These are phyloP conservation scores for Adoxophyes honmai DNA, from an alignment of 1,140 invertebrate genomes.

Conservation along the genomic window DNA sequence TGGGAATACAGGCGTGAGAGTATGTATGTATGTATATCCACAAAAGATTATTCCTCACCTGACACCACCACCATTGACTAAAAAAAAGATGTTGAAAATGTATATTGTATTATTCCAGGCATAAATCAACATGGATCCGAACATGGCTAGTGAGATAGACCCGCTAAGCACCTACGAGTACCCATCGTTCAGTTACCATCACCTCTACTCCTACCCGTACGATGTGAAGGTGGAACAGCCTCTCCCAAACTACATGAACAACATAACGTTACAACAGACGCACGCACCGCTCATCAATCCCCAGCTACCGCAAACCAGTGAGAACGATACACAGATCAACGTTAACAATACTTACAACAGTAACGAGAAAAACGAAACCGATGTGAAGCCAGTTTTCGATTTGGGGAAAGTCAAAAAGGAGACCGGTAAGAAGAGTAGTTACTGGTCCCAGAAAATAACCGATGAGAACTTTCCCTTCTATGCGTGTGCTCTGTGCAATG, in stretches of 20 bases:
- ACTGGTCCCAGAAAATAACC: slow-evolving; percentile 53
- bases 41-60: no score
- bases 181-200: slow-evolving; percentile 17
- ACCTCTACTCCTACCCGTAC: slow-evolving; percentile 15
- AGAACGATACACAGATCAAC: no score
- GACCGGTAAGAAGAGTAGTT: slow-evolving; percentile 35
- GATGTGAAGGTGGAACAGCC: slow-evolving; percentile 21
- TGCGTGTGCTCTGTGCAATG: slow-evolving; percentile 58
- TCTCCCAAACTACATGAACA: background rate
- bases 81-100: no score
- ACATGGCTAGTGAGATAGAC: slow-evolving; percentile 24
- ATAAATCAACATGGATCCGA: slow-evolving; percentile 21
- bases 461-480: slow-evolving; percentile 59
- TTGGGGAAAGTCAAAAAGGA: slow-evolving; percentile 24
- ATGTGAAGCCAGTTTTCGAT: background rate
- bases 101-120: slow-evolving; percentile 12
- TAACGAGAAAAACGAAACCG: background rate
- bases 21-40: no score
- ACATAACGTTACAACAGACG: background rate
- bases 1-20: no score
- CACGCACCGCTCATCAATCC: background rate
- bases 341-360: no score
- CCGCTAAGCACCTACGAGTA: slow-evolving; percentile 33
- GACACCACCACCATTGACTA: no score
- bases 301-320: background rate